These are phyloP conservation scores for Erebia epiphron DNA, from an alignment of 2,888 invertebrate genomes.

Conservation along the genomic window DNA sequence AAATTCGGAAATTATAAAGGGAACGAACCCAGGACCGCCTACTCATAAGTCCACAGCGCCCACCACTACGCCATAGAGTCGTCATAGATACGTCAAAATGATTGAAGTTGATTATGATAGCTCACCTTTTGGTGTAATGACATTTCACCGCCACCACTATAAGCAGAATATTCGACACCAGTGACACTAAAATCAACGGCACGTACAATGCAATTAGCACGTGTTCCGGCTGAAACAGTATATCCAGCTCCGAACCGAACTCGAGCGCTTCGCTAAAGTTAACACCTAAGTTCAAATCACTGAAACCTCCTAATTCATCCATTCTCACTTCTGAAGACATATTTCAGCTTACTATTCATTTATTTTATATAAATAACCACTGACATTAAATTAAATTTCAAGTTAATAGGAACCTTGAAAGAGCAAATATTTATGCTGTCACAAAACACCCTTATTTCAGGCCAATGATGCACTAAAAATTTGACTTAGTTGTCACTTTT, in stretches of 20 bases:
- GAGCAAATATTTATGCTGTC: background rate
- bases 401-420: background rate
- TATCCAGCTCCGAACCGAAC: constrained; percentile 62
- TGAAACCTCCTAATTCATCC: constrained; percentile 31
- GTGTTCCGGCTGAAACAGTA: constrained; percentile 70
- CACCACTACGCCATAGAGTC: no score
- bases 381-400: background rate
- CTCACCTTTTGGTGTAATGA: constrained; percentile 87
- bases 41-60: no score
- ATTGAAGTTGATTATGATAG: constrained; percentile 25
- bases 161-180: constrained; percentile 85
- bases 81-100: no score
- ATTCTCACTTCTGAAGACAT: constrained; percentile 28
- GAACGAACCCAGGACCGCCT: no score
- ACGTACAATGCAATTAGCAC: constrained; percentile 85
- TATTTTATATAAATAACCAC: background rate
- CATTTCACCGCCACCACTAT: constrained; percentile 87
- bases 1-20: no score
- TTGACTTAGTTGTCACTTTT: background rate
- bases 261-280: constrained; percentile 53
- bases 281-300: constrained; percentile 44
- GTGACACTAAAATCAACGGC: constrained; percentile 84
- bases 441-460: background rate
- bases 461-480: background rate
- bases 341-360: constrained; percentile 16